Evolutionary conservation across 2,797 vertebrate genomes (phyloP), one percentile per base, ranked within the genome.

Genomic region (Dendrocincla fuliginosa): DNA sequence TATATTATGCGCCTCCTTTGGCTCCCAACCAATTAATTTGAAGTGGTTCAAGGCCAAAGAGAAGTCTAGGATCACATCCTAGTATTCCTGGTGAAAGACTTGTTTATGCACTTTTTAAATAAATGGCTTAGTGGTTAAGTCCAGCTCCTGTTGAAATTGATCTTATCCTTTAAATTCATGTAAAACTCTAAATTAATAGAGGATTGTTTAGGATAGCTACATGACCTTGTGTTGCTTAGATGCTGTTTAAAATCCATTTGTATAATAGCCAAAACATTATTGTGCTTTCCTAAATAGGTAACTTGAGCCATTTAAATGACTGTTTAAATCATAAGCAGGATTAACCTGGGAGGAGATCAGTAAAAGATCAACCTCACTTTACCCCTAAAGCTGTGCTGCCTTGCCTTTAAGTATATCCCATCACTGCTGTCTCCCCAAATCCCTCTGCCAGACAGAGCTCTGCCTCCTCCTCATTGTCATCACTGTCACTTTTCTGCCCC

Each of bases 41-140:
- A 96, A 96, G 78, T 96, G 96, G 95, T 96, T 97, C 96, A 97
- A 96, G 96, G 96, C 96, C 96, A 93, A 95, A 95, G 53, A 95
- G 81, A 95, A 89, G 68, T 83, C 69, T 37, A 69, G 65, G 82
- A 92, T 81, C 1, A 3, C 37, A 85, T 80, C 68, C 46, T 57
- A 57, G 35, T 46, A 52, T 89, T 88, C 32, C 53, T 64, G 44
- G 42, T 85, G 57, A 70, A 89, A 87, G 73, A 35, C 39, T 86
- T 94, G 61, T 91, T 92, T 76, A 79, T 67, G 44, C 3, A 69
- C 27, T 39, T 86, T n/a, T 50, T 27, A 13, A 68, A 56, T 28
- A 87, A 88, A 77, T 55, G 25, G 25, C 61, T 86, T 52, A 14
- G 24, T 39, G 42, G 39, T 82, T 85, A 94, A 95, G 56, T 68